Conservation (phyloP, 2,888 invertebrate genomes). For the Cetonia aurata region DNA sequence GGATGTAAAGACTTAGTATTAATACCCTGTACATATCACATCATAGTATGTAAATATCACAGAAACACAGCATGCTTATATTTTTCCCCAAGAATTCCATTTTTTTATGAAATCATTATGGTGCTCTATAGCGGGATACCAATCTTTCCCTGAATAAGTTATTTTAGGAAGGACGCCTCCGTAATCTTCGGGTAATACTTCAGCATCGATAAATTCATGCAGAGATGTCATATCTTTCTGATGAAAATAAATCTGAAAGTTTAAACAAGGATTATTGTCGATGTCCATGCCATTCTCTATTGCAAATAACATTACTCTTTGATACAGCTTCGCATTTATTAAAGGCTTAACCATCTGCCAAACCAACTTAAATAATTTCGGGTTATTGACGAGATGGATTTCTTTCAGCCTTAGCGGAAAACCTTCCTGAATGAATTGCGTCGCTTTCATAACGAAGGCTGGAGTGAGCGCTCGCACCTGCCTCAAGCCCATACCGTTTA, state of each 20-base stretch:
- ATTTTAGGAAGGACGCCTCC: constrained; percentile 81
- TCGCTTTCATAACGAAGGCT: constrained; percentile 80
- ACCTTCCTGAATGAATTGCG: constrained; percentile 88
- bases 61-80: not conserved
- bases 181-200: constrained; percentile 81
- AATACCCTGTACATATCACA: no score
- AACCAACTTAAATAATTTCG: constrained; percentile 86
- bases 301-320: constrained; percentile 69
- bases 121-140: constrained; percentile 79
- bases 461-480: constrained; percentile 79
- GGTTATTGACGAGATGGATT: constrained; percentile 88
- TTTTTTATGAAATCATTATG: constrained; percentile 75
- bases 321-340: constrained; percentile 81
- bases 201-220: constrained; percentile 78
- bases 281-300: not conserved
- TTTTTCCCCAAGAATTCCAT: constrained; percentile 76
- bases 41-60: no score
- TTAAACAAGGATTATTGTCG: not conserved
- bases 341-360: constrained; percentile 90
- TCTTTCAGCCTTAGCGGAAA: constrained; percentile 88
- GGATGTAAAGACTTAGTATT: no score
- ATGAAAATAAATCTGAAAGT: constrained; percentile 83
- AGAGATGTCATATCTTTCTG: constrained; percentile 84
- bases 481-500: constrained; percentile 80
- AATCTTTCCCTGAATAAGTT: constrained; percentile 81